Evolutionary conservation across 2,888 invertebrate species (phyloP), one percentile per base, ranked within the genome.

Genomic region (Atethmia centrago): DNA sequence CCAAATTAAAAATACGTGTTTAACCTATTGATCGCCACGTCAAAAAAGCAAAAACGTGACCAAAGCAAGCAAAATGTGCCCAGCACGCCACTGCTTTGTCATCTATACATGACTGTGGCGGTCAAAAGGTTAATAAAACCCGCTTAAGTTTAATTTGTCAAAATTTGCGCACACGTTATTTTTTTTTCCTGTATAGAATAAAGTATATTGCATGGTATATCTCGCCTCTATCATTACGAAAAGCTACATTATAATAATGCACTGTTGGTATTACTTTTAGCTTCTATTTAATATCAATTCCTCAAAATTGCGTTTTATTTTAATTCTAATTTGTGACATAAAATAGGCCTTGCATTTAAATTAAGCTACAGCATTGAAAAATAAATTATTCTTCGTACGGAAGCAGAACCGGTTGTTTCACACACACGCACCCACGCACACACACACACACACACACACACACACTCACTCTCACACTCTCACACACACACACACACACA

Each of bases 191-290:
- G n/a, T n/a, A 19, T 47, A 53, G 14, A 36, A 14, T 36, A 3
- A 40, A 49, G 1, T 25, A 7, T 12, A 45, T 14, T 69, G 25
- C 25, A 3, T 10, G 9, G n/a, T 47, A 19, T 31, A 31, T 28
- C 2, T 28, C 53, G n/a, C 47, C 12, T 65, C 12, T 40, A 45
- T 12, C 3, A 45, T 64, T 66, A 76, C 31, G 14, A 58, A 58
- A 66, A 68, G 56, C 74, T 74, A 77, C 42, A 74, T 77, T 77
- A 69, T 47, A n/a, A 77, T 77, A 75, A 75, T 75, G 74, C 74
- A 75, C 74, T 9, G 16, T 53, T 31, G 75, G 78, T 78, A 77
- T 31, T 51, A 45, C 42, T 45, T 36, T 31, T 14, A 68, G 25
- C n/a, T n/a, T 47, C 12, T 47, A 56, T 16, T 40, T 36, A 77